These are phyloP conservation scores for Erpetoichthys calabaricus DNA, from an alignment of 2,797 vertebrate genomes.

Conservation along the genomic window DNA sequence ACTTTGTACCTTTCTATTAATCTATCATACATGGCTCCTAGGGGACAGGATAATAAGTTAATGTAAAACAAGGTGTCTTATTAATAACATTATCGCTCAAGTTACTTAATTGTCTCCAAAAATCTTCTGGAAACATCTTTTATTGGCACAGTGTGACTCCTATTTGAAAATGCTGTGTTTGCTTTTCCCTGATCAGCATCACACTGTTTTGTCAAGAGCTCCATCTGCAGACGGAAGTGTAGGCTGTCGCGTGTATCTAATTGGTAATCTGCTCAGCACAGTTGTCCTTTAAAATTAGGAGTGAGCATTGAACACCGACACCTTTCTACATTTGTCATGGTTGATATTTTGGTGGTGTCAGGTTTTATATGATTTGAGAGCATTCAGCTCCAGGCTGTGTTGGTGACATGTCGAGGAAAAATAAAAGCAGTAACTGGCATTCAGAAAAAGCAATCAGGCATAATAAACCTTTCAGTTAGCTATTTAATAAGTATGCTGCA, in stretches of 20 bases:
- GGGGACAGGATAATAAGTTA: too few species aligned
- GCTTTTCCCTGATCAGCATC: slow-evolving; percentile 10
- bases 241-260: slow-evolving; percentile 21
- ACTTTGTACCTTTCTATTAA: too few species aligned
- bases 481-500: slow-evolving; percentile 29
- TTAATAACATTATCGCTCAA: too few species aligned
- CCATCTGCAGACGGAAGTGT: slow-evolving; percentile 45
- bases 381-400: slow-evolving; percentile 33
- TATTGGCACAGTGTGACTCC: background rate
- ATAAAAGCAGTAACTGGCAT: slow-evolving; percentile 17
- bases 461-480: slow-evolving; percentile 27
- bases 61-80: too few species aligned
- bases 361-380: slow-evolving; percentile 36
- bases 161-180: background rate
- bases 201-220: slow-evolving; percentile 47
- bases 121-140: background rate
- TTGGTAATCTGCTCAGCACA: slow-evolving; percentile 16
- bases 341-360: slow-evolving; percentile 37
- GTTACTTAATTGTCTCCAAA: too few species aligned
- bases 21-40: too few species aligned
- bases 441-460: slow-evolving; percentile 27
- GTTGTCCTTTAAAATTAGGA: slow-evolving; percentile 34
- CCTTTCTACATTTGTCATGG: slow-evolving; percentile 26
- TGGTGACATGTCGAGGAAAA: slow-evolving; percentile 21
- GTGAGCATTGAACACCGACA: slow-evolving; percentile 33